Evolutionary conservation across 2,888 invertebrate species (phyloP).

Genomic region (Ypsolopha scabrella): DNA sequence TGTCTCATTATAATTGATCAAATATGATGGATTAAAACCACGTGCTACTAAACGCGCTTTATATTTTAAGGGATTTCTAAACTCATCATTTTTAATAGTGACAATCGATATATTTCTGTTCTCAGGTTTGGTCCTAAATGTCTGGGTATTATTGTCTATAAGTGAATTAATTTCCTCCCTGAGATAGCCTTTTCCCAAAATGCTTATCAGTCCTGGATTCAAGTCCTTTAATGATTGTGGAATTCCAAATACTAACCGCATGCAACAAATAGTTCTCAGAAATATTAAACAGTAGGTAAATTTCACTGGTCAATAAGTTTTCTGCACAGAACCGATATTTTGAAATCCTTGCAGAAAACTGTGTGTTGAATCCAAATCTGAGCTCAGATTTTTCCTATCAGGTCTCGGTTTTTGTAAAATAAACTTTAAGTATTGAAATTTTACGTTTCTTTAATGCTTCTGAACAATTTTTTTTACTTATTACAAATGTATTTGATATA

Average conservation of each 20-base stretch:
- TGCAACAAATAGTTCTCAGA: conserved; percentile 9
- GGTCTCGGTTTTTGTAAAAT: too few relatives aligned
- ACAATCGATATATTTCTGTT: conserved; percentile 19
- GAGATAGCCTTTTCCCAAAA: conserved; percentile 11
- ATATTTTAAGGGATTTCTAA: conserved; percentile 13
- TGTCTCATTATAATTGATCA: conserved; percentile 15
- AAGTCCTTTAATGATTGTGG: conserved; percentile 12
- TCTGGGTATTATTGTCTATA: conserved; percentile 16
- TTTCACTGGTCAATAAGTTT: too few relatives aligned
- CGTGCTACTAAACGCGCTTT: conserved; percentile 20
- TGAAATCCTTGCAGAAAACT: too few relatives aligned
- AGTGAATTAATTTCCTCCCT: conserved; percentile 15
- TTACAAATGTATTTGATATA: too few relatives aligned
- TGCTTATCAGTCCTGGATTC: conserved; percentile 9
- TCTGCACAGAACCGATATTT: too few relatives aligned
- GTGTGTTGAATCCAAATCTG: too few relatives aligned
- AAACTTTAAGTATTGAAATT: too few relatives aligned
- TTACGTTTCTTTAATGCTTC: too few relatives aligned
- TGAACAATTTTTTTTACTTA: too few relatives aligned
- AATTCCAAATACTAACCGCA: conserved; percentile 7
- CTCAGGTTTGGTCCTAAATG: conserved; percentile 12
- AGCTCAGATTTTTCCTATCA: too few relatives aligned
- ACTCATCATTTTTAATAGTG: conserved; percentile 15
- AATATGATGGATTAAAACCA: conserved; percentile 20
- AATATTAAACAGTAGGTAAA: too few relatives aligned